A percentile compares a stretch with the other conserved stretches of the same genome.
phyloP scores from a whole-genome alignment of 2,888 invertebrate genomes.

The Pelosia muscerda region DNA sequence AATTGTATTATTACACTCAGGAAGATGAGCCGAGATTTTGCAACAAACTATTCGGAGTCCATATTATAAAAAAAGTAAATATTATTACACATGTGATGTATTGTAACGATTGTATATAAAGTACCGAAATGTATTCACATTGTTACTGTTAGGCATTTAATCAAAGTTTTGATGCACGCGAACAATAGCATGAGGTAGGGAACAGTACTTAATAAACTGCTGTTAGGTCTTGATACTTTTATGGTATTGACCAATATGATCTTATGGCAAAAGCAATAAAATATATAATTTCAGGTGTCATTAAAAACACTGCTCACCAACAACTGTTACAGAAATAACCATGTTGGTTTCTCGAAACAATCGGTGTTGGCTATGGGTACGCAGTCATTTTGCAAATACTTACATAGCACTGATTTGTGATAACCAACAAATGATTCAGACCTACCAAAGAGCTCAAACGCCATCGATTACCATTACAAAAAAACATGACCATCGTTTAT shows the following conservation, averaged over 20 bases:
- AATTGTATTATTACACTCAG: slow-evolving; percentile 4
- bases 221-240: slow-evolving; percentile 16
- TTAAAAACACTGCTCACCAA: too few species aligned
- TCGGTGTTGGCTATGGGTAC: too few species aligned
- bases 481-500: too few species aligned
- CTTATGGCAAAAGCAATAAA: too few species aligned
- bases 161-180: slow-evolving; percentile 37
- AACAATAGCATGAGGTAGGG: slow-evolving; percentile 36
- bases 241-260: neutral
- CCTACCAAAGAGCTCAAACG: too few species aligned
- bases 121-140: slow-evolving; percentile 16
- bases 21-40: neutral
- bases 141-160: slow-evolving; percentile 26
- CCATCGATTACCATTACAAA: too few species aligned
- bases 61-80: slow-evolving; percentile 15
- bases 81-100: slow-evolving; percentile 22
- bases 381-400: too few species aligned
- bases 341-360: too few species aligned
- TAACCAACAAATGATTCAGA: too few species aligned
- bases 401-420: too few species aligned
- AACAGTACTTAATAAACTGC: slow-evolving; percentile 1
- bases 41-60: neutral
- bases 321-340: too few species aligned
- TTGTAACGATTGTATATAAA: slow-evolving; percentile 2
- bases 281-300: too few species aligned